These are phyloP conservation scores for Fabriciana adippe DNA, from an alignment of 2,888 invertebrate genomes.

Conservation along the genomic window DNA sequence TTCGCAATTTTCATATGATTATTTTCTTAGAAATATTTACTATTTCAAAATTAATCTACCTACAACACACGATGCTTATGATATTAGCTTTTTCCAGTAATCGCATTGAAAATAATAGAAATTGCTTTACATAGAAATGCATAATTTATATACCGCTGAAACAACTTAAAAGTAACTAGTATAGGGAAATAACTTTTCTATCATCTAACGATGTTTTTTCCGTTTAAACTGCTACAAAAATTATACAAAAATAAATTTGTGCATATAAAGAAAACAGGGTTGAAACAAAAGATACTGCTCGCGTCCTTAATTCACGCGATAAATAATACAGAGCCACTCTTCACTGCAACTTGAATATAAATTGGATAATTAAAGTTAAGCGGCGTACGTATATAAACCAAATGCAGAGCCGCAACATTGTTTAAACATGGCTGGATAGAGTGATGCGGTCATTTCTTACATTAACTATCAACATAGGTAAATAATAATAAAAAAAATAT, in stretches of 20 bases:
- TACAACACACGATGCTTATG: neutral
- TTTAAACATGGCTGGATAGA: conserved; percentile 30
- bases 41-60: neutral
- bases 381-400: conserved; percentile 64
- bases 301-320: conserved; percentile 61
- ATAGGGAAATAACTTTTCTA: too few relatives aligned
- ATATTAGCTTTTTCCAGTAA: too few relatives aligned
- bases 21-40: neutral
- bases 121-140: too few relatives aligned
- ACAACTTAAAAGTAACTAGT: too few relatives aligned
- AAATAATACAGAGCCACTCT: conserved; percentile 73
- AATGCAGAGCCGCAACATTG: conserved; percentile 55
- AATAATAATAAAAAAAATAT: neutral
- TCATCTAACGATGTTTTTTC: too few relatives aligned
- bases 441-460: conserved; percentile 13
- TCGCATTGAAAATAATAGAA: too few relatives aligned
- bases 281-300: conserved; percentile 53
- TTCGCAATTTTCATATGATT: conserved; percentile 8
- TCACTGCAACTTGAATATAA: conserved; percentile 77
- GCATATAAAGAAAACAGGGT: conserved; percentile 36
- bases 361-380: conserved; percentile 75
- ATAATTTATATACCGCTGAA: too few relatives aligned
- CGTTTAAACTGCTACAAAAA: too few relatives aligned
- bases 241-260: conserved; percentile 14
- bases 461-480: neutral